phyloP scores from a whole-genome alignment of 2,888 invertebrate species.

The Drosophila koepferae region DNA sequence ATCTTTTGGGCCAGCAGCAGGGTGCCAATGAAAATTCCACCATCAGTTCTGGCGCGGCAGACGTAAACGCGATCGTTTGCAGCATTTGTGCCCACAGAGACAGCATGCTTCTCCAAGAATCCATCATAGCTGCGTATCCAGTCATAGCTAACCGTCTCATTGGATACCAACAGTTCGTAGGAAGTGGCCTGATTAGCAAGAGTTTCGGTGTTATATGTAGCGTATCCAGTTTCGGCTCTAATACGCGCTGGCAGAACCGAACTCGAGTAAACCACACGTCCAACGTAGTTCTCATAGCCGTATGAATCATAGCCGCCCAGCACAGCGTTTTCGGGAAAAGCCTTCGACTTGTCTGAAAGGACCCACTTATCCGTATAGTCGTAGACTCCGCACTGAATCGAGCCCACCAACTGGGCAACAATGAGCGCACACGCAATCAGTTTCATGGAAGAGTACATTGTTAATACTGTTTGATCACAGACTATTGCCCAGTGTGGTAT shows the following conservation, averaged over 20 bases:
- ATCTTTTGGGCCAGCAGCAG: conserved; percentile 26
- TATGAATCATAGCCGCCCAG: conserved; percentile 51
- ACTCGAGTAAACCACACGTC: conserved; percentile 27
- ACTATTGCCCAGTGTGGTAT: background rate
- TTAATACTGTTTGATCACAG: conserved; percentile 7
- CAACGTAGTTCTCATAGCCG: conserved; percentile 60
- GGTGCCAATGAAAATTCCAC: conserved; percentile 40
- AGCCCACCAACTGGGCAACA: conserved; percentile 38
- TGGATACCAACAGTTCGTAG: conserved; percentile 44
- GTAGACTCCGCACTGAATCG: conserved; percentile 44
- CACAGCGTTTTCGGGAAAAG: conserved; percentile 45
- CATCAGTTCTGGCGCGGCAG: conserved; percentile 47
- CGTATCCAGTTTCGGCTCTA: conserved; percentile 41
- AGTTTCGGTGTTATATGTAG: conserved; percentile 34
- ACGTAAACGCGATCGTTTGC: conserved; percentile 47
- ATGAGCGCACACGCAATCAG: conserved; percentile 19
- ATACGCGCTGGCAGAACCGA: conserved; percentile 53
- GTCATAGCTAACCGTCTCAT: conserved; percentile 30
- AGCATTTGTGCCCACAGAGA: conserved; percentile 49
- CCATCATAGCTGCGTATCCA: conserved; percentile 62
- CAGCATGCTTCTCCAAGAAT: conserved; percentile 38
- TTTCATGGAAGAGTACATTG: conserved; percentile 42
- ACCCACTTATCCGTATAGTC: conserved; percentile 50
- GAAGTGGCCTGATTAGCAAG: background rate
- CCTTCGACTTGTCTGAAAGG: background rate